Conservation (phyloP, 2,797 vertebrate species). For the Peromyscus nudipes region DNA sequence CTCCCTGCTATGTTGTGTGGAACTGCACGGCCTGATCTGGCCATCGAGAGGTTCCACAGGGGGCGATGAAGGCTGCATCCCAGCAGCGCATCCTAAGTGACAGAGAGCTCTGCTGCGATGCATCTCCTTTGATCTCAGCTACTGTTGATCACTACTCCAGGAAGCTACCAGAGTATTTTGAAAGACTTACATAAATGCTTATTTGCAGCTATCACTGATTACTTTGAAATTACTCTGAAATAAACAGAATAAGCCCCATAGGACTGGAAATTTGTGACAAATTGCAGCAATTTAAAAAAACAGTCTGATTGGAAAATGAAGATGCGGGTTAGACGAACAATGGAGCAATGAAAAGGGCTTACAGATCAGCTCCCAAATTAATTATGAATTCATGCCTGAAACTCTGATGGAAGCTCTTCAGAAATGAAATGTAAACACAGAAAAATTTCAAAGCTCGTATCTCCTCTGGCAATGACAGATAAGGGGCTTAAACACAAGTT, state of each 20-base stretch:
- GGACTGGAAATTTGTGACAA: neutral
- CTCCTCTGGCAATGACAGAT: constrained; percentile 58
- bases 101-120: neutral
- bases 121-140: constrained; percentile 33
- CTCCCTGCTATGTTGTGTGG: neutral
- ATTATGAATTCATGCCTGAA: constrained; percentile 11
- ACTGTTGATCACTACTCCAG: constrained; percentile 2
- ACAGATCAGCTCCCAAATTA: constrained; percentile 18
- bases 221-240: constrained; percentile 32
- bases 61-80: neutral
- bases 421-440: constrained; percentile 27
- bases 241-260: constrained; percentile 51
- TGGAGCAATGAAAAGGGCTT: neutral
- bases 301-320: neutral
- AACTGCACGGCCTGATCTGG: neutral
- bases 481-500: constrained; percentile 30
- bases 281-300: constrained; percentile 11
- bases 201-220: constrained; percentile 54
- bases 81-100: neutral
- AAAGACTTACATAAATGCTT: constrained; percentile 58
- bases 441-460: constrained; percentile 4
- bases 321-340: neutral
- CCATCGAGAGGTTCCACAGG: constrained; percentile 10
- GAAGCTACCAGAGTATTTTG: neutral
- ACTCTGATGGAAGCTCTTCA: constrained; percentile 39